phyloP scores from a whole-genome alignment of 1,140 invertebrate species.

The Procambarus virginalis region DNA sequence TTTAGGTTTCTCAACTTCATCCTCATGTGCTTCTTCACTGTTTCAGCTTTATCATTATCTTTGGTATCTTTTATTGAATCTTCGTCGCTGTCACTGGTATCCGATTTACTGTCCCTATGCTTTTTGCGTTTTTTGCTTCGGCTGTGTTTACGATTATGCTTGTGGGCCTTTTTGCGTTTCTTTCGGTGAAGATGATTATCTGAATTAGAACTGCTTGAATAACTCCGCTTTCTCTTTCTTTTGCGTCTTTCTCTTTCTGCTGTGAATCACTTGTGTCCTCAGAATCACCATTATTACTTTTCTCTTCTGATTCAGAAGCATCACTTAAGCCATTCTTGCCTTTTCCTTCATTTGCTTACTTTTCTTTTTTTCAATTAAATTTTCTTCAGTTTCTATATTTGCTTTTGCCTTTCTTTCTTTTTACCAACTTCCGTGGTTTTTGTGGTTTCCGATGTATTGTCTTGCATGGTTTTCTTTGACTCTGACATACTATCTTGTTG shows the following conservation, averaged over 20 bases:
- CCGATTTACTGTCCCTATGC: slow-evolving; percentile 8
- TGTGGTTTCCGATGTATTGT: no score
- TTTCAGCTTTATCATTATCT: background rate
- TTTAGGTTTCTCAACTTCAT: slow-evolving; percentile 11
- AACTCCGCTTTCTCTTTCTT: slow-evolving; percentile 47
- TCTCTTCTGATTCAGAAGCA: background rate
- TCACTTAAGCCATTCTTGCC: background rate
- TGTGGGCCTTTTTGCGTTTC: slow-evolving; percentile 47
- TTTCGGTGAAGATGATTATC: slow-evolving; percentile 28
- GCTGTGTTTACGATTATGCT: slow-evolving; percentile 26
- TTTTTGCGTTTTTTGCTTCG: slow-evolving; percentile 44
- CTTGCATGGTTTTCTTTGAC: no score
- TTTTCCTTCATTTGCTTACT: background rate
- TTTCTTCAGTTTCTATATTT: background rate
- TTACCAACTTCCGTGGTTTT: no score
- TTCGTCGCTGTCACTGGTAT: slow-evolving; percentile 18
- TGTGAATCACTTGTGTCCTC: slow-evolving; percentile 1
- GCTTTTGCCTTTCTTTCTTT: background rate
- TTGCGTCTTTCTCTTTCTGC: slow-evolving; percentile 7
- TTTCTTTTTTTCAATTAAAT: background rate
- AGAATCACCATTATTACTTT: slow-evolving; percentile 1
- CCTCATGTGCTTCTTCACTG: background rate
- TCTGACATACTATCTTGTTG: no score
- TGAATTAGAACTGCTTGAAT: slow-evolving; percentile 24
- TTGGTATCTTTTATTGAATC: background rate